Evolutionary conservation across 2,113 vertebrate genomes (phyloP), one percentile per base, ranked within the genome.

Genomic region (Piaya cayana): DNA sequence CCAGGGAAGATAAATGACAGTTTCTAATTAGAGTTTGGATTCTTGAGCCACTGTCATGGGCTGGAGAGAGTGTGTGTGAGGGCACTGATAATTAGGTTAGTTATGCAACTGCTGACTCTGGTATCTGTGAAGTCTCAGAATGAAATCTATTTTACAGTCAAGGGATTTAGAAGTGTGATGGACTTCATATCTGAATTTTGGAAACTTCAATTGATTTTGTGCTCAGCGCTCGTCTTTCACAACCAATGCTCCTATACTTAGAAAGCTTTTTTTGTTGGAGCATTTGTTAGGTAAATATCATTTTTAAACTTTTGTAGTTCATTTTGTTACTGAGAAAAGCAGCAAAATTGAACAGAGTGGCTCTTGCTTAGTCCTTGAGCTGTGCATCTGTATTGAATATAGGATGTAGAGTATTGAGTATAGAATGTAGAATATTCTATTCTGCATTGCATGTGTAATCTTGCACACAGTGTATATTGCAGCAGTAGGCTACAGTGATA

Each of bases 1-100:
- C 79, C 52, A 22, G 68, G 56, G 23, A 80, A 77, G 74, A 87
- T 82, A 74, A 92, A 91, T 87, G 69, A 49, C 30, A 79, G 37
- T 75, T 93, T 90, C 85, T 88, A 49, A 81, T 94, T 93, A 80
- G 86, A 86, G 37, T 94, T 87, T 71, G 90, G 79, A 42, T 88
- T 86, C 91, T 90, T 83, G 63, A 90, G 88, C 82, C 71, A 56
- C 82, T 90, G 64, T 86, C 64, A 26, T 43, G 56, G 76, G 36
- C 55, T 74, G 36, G 68, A 86, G 86, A 93, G 88, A 72, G 34
- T 58, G 30, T 45, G 60, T 94, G 37, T 0, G 0, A 91, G 82
- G 69, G 52, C 69, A 68, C 19, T 81, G 79, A 84, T 95, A 90
- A 92, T 94, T 82, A 82, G 63, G 26, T 82, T 70, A 95, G 37